These are phyloP conservation scores for Sebastes kiyomatsui DNA, from an alignment of 2,797 vertebrate species.

Conservation along the genomic window DNA sequence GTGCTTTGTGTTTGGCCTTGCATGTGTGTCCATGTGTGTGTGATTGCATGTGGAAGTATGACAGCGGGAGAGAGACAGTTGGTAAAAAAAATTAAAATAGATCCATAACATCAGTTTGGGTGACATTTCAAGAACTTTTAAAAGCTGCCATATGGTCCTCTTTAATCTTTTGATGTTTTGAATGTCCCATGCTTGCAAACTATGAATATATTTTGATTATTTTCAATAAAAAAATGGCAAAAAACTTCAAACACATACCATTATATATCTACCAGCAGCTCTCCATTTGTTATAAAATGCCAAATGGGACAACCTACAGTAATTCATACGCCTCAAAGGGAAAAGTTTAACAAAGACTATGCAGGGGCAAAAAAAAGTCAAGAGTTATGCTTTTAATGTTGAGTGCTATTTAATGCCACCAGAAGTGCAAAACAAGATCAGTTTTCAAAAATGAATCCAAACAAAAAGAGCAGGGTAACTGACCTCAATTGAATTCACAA, in stretches of 20 bases:
- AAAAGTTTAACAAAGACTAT: neutral
- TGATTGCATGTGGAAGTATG: neutral
- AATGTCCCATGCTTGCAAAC: neutral
- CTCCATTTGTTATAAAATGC: neutral
- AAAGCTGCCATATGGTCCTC: conserved; percentile 1
- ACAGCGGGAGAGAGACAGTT: neutral
- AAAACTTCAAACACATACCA: neutral
- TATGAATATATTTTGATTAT: neutral
- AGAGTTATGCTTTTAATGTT: neutral
- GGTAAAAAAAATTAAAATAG: neutral
- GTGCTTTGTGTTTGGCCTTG: conserved; percentile 35
- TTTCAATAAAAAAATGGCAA: neutral
- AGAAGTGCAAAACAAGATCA: neutral
- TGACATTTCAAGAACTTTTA: neutral
- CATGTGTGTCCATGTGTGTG: conserved; percentile 4
- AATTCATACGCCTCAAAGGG: neutral
- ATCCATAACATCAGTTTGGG: neutral
- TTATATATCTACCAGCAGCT: neutral
- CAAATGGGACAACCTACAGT: neutral
- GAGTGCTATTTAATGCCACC: neutral
- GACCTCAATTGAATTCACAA: neutral
- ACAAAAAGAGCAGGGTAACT: neutral
- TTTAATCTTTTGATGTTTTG: neutral
- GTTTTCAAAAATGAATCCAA: neutral
- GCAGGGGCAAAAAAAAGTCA: neutral